These are phyloP conservation scores for Myotis pilosus DNA, from an alignment of 2,797 vertebrate genomes.

Conservation along the genomic window DNA sequence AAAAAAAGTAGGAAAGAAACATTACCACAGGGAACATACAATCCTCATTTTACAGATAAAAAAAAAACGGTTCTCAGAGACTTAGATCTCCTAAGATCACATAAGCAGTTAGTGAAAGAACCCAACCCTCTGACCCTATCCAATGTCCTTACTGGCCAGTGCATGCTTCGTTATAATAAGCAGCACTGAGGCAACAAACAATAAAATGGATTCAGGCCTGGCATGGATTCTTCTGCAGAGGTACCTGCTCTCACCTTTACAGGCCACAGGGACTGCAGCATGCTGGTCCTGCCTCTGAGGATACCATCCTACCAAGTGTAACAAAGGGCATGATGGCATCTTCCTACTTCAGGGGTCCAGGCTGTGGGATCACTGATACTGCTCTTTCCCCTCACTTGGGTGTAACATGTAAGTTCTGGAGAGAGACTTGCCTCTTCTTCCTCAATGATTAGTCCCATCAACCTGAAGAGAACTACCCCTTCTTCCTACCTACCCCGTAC, in stretches of 20 bases:
- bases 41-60: neutral
- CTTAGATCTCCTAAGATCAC: neutral
- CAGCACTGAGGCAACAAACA: neutral
- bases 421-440: neutral
- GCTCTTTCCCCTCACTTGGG: neutral
- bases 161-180: neutral
- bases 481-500: neutral
- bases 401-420: neutral
- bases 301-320: neutral
- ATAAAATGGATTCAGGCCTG: neutral
- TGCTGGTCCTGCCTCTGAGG: neutral
- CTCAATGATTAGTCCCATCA: neutral
- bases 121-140: neutral
- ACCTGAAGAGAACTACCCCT: slow-evolving; percentile 18
- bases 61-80: slow-evolving; percentile 19
- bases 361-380: neutral
- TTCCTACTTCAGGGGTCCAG: neutral
- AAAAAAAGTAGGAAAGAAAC: neutral
- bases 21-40: neutral
- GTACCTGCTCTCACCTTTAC: neutral
- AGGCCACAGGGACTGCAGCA: neutral
- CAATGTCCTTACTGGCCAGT: neutral
- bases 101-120: neutral
- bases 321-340: neutral
- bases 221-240: neutral